Conservation (phyloP, 2,888 invertebrate species). For the Drosophila buzzatii region DNA sequence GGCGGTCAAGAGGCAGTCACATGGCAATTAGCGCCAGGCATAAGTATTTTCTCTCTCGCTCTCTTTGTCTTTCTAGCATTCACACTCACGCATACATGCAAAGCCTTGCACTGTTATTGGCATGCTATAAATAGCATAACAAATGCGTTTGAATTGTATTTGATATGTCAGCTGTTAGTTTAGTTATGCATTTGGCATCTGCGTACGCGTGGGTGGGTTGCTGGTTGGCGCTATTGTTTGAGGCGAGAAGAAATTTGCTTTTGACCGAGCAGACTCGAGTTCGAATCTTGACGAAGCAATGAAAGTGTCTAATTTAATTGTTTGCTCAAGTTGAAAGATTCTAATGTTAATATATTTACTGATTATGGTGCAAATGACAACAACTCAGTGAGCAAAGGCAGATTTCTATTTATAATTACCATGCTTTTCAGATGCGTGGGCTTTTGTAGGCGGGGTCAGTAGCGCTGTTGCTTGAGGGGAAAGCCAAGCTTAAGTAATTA, state of each 20-base stretch:
- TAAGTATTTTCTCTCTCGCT: neutral
- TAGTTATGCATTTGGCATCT: neutral
- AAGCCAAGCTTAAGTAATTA: no score
- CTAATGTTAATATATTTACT: no score
- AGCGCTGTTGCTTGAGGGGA: no score
- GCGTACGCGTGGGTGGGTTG: accelerated
- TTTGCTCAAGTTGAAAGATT: no score
- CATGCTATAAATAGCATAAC: slow-evolving; percentile 1
- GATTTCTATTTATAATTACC: no score
- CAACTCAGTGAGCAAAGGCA: no score
- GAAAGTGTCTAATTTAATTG: no score
- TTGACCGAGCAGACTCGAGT: neutral
- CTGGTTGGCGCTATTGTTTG: neutral
- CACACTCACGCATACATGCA: neutral
- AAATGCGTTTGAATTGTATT: neutral
- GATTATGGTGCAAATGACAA: no score
- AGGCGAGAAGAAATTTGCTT: neutral
- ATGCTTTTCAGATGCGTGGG: no score
- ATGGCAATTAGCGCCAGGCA: neutral
- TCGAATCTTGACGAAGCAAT: neutral
- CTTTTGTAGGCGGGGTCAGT: no score
- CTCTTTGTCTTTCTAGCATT: no score
- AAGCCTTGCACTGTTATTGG: neutral
- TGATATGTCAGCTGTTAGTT: neutral
- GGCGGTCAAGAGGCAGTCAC: neutral